phyloP scores from a whole-genome alignment of 1,140 invertebrate genomes.

The Sinella curviseta region DNA sequence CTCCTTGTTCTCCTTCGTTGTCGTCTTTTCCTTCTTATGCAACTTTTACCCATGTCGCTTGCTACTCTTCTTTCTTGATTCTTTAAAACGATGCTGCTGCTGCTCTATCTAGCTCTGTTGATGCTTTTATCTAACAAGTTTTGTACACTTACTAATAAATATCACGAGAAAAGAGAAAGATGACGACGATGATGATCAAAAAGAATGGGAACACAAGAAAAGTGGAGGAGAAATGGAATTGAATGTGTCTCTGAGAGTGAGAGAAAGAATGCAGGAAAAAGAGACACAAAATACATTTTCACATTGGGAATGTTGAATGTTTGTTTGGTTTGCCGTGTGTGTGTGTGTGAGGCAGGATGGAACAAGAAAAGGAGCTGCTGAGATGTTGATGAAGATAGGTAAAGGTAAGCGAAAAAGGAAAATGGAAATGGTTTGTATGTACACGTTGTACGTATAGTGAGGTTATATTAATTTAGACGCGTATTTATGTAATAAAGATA shows the following conservation, averaged over 20 bases:
- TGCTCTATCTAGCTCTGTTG: neutral
- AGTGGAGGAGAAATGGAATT: constrained; percentile 32
- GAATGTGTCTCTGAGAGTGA: constrained; percentile 15
- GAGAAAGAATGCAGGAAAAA: constrained; percentile 1
- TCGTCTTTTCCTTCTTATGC: constrained; percentile 2
- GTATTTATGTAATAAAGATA: too few relatives aligned
- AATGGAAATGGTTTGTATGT: too few relatives aligned
- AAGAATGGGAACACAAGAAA: constrained; percentile 21
- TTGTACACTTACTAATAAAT: constrained; percentile 24
- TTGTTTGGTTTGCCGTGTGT: neutral
- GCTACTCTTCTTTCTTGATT: neutral
- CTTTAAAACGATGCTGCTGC: neutral
- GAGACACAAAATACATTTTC: neutral
- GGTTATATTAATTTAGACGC: too few relatives aligned
- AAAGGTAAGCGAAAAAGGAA: neutral
- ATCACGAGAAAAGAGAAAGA: constrained; percentile 25
- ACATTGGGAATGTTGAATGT: neutral
- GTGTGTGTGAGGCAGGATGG: neutral
- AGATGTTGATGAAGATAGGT: too few relatives aligned
- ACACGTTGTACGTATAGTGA: too few relatives aligned
- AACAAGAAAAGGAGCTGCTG: too few relatives aligned
- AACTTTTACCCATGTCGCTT: constrained; percentile 1
- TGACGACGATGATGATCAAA: constrained; percentile 18
- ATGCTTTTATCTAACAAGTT: constrained; percentile 25
- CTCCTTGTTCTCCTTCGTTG: neutral